These are phyloP conservation scores for Drosophila biarmipes DNA, from an alignment of 1,140 invertebrate genomes.

Conservation along the genomic window DNA sequence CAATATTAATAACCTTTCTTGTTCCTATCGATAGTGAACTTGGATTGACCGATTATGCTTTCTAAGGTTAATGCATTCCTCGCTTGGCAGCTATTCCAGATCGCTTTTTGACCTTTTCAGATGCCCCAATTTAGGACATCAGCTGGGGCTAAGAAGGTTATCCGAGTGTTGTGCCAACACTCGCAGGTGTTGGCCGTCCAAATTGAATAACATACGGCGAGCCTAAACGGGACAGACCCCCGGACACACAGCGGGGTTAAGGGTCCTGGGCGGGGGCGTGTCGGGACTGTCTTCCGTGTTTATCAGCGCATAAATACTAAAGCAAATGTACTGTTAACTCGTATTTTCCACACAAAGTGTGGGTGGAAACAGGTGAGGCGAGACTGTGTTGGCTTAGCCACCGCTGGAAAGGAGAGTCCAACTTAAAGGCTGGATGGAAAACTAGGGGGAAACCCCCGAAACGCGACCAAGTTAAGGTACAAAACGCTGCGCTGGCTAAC, in stretches of 20 bases:
- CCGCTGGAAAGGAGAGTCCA: constrained; percentile 3
- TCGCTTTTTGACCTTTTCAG: constrained; percentile 1
- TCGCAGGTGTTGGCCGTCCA: constrained; percentile 33
- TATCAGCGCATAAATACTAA: constrained; percentile 72
- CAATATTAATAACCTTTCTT: constrained; percentile 40
- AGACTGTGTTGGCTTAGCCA: constrained; percentile 19
- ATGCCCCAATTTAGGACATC: not conserved
- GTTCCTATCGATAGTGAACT: constrained; percentile 19
- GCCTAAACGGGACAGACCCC: constrained; percentile 30
- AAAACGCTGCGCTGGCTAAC: constrained; percentile 10
- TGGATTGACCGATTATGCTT: constrained; percentile 15
- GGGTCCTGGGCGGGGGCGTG: constrained; percentile 5
- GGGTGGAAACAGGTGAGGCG: constrained; percentile 41
- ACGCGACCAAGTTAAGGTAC: constrained; percentile 26
- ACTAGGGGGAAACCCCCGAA: constrained; percentile 13
- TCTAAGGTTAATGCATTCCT: constrained; percentile 17
- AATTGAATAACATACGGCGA: constrained; percentile 68
- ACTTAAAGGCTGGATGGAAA: constrained; percentile 42
- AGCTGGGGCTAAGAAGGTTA: constrained; percentile 15
- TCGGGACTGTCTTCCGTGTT: constrained; percentile 17
- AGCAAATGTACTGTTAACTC: constrained; percentile 78
- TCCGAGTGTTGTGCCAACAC: constrained; percentile 5
- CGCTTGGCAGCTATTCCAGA: not conserved
- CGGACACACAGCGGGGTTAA: not conserved
- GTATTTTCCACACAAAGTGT: constrained; percentile 72